phyloP scores from a whole-genome alignment of 2,113 vertebrate species.

The Mionectes macconnelli region DNA sequence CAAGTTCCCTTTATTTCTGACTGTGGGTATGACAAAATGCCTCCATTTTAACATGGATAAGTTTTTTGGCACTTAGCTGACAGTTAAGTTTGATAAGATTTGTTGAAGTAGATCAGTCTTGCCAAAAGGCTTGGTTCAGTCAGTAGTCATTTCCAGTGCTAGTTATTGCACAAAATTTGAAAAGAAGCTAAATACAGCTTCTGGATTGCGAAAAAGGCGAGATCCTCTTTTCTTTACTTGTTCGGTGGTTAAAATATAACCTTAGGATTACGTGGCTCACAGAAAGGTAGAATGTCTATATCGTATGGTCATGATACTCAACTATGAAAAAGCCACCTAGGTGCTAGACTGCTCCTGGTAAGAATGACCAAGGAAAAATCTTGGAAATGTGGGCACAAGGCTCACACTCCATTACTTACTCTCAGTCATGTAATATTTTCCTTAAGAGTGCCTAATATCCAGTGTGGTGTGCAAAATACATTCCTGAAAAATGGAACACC shows the following conservation, averaged over 20 bases:
- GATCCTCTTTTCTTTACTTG: neutral
- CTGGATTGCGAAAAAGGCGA: neutral
- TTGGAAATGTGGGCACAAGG: neutral
- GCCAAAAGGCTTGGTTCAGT: neutral
- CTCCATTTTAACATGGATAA: neutral
- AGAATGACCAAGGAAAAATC: neutral
- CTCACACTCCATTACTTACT: neutral
- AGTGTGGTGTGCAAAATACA: neutral
- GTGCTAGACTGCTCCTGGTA: neutral
- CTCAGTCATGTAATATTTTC: neutral
- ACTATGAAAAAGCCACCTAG: neutral
- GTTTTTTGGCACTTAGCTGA: neutral
- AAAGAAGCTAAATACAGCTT: neutral
- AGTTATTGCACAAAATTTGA: neutral
- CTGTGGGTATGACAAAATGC: neutral
- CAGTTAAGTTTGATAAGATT: neutral
- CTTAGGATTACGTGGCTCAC: neutral
- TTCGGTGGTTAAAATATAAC: neutral
- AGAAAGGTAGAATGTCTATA: neutral
- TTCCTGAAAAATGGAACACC: neutral
- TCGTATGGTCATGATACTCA: neutral
- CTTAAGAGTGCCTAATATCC: neutral
- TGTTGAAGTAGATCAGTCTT: neutral
- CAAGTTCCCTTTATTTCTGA: neutral
- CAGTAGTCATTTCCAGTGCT: neutral